Evolutionary conservation across 1,140 invertebrate species (phyloP), one percentile per base, ranked within the genome.

Genomic region (Drosophila punjabiensis): DNA sequence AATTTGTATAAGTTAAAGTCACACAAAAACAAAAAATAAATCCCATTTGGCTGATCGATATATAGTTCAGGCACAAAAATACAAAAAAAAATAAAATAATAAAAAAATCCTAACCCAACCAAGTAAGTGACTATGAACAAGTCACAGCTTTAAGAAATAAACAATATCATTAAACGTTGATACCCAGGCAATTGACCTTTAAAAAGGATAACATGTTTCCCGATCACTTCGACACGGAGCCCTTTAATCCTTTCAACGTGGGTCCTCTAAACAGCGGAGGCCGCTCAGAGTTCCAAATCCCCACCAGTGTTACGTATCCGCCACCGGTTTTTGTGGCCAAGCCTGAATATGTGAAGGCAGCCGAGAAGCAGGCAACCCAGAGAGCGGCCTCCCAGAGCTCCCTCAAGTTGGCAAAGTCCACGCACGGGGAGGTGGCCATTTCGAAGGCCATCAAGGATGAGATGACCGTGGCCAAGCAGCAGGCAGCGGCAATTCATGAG

Each of bases 371-470:
- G n/a, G 24, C 30, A 13, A 20, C 18, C 16, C 37, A 35, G 6
- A 58, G 33, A 14, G 68, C 82, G 0, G 43, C 61, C 1, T 81
- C 81, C 4, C n/a, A 71, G 16, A 33, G n/a, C 2, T 52, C 41
- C 8, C 13, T 30, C 13, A 53, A 28, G 5, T 0, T 14, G 16
- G 52, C 13, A 2, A 37, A 37, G 18, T 85, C 85, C 3, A 39
- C 59, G 41, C 32, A 52, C 2, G 86, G 85, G 5, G 75, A 79
- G 45, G 64, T 90, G 9, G 16, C 62, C 14, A 52, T 88, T 32
- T 88, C 85, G 2, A 81, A 64, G n/a, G 86, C 85, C 55, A 89
- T 89, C 37, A 89, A 85, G 6, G 62, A 85, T 39, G 85, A 89
- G 6, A 88, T 88, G 85, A 35, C 60, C 6, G 60, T 65, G 24